phyloP scores from a whole-genome alignment of 2,797 vertebrate genomes.

The Sardinella longiceps region DNA sequence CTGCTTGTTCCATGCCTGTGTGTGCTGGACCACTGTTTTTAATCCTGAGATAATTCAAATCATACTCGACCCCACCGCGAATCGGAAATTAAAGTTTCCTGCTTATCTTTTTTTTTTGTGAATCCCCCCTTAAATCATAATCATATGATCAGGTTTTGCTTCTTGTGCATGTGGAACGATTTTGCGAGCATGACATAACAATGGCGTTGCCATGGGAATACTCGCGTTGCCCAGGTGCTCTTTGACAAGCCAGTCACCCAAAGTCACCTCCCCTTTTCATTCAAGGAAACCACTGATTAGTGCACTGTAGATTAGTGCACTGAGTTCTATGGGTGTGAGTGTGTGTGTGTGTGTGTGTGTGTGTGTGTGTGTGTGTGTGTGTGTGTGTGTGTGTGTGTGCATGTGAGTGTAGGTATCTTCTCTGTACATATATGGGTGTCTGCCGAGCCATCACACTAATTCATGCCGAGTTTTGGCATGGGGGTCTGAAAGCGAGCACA shows the following conservation, averaged over 20 bases:
- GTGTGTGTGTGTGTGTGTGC: background rate
- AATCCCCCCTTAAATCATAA: background rate
- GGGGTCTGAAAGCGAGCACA: slow-evolving; percentile 3
- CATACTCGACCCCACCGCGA: background rate
- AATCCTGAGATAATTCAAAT: background rate
- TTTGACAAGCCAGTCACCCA: slow-evolving; percentile 15
- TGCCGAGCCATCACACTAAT: background rate
- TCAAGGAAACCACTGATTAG: background rate
- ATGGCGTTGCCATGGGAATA: background rate
- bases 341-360: background rate
- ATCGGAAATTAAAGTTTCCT: background rate
- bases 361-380: background rate
- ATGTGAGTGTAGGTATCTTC: background rate
- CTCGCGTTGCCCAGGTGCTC: slow-evolving; percentile 13
- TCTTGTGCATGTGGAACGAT: slow-evolving; percentile 1
- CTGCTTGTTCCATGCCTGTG: background rate
- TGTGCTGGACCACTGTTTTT: background rate
- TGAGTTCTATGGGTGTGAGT: no score
- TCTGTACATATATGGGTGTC: background rate
- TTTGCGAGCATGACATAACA: slow-evolving; percentile 7
- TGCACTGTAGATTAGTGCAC: background rate
- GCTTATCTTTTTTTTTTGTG: background rate
- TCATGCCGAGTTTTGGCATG: slow-evolving; percentile 5
- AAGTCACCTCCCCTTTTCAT: background rate
- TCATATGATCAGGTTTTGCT: background rate